These are phyloP conservation scores for Campopleginae sp. DNA, from an alignment of 2,888 invertebrate species.

Conservation along the genomic window DNA sequence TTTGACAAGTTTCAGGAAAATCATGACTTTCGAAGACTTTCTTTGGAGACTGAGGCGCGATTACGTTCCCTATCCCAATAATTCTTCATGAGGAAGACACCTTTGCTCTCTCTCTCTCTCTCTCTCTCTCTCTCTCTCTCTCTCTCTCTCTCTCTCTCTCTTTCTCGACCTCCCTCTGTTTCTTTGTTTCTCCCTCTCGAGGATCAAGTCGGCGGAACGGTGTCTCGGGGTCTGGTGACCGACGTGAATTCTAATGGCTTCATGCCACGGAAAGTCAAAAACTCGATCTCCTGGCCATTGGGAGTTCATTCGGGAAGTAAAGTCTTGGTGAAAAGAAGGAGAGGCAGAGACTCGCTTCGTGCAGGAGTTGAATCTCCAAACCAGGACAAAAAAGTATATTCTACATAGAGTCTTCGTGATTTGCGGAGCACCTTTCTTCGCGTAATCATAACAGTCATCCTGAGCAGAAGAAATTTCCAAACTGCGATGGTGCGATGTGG, in stretches of 20 bases:
- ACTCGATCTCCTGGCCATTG: background rate
- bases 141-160: too few species aligned
- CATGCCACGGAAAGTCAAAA: slow-evolving; percentile 59
- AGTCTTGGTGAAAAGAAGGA: background rate
- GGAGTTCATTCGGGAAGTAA: background rate
- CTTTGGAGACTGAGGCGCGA: slow-evolving; percentile 19
- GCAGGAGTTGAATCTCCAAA: background rate
- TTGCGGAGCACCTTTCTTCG: slow-evolving; percentile 12
- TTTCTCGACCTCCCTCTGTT: background rate
- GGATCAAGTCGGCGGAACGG: background rate
- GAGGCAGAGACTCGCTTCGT: background rate
- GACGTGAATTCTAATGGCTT: slow-evolving; percentile 59
- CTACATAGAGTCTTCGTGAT: background rate
- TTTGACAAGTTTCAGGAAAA: slow-evolving; percentile 47
- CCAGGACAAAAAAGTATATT: slow-evolving; percentile 1
- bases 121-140: background rate
- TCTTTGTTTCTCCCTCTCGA: background rate
- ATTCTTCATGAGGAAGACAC: slow-evolving; percentile 47
- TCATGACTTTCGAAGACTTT: slow-evolving; percentile 56
- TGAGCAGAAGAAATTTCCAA: slow-evolving; percentile 44
- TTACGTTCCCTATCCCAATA: slow-evolving; percentile 6
- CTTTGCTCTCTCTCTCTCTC: slow-evolving; percentile 9
- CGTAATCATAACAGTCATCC: slow-evolving; percentile 10
- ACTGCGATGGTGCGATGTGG: slow-evolving; percentile 39
- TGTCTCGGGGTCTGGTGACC: background rate